These are phyloP conservation scores for Tolmerus cingulatus DNA, from an alignment of 2,888 invertebrate genomes.

Conservation along the genomic window DNA sequence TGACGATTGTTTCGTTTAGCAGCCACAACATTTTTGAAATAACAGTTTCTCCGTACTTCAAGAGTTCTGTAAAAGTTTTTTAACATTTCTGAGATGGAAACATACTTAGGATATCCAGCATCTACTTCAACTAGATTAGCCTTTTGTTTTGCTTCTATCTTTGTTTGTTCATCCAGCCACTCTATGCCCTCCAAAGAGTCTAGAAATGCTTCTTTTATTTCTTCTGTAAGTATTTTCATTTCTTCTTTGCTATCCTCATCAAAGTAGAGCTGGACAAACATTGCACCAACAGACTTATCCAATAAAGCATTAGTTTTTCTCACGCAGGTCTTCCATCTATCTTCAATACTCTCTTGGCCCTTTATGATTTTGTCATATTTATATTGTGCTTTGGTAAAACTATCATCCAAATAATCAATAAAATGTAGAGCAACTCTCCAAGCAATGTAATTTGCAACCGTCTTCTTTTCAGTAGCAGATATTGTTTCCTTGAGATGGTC, in stretches of 20 bases:
- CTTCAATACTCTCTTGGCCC: conserved; percentile 83
- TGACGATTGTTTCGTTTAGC: conserved; percentile 63
- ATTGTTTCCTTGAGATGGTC: neutral
- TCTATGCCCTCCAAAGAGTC: conserved; percentile 79
- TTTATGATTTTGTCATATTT: conserved; percentile 75
- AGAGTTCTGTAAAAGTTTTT: conserved; percentile 84
- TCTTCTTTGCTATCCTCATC: conserved; percentile 67
- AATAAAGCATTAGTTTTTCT: conserved; percentile 84
- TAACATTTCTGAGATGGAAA: conserved; percentile 76
- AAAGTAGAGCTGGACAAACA: conserved; percentile 67
- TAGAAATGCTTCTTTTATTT: conserved; percentile 84
- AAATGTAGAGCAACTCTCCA: conserved; percentile 49
- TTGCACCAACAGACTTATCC: conserved; percentile 80
- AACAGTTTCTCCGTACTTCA: conserved; percentile 71
- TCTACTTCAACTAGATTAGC: conserved; percentile 90
- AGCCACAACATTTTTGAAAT: conserved; percentile 76
- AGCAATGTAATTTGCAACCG: conserved; percentile 38
- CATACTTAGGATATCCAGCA: conserved; percentile 93
- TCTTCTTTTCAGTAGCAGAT: neutral
- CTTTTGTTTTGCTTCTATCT: conserved; percentile 81
- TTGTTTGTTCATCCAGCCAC: conserved; percentile 93
- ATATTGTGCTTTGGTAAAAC: conserved; percentile 48
- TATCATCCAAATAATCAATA: conserved; percentile 47
- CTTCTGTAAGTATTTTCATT: conserved; percentile 87
- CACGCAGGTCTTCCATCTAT: conserved; percentile 88